Conservation (phyloP, 2,888 invertebrate species). For the Spilarctia lutea region DNA sequence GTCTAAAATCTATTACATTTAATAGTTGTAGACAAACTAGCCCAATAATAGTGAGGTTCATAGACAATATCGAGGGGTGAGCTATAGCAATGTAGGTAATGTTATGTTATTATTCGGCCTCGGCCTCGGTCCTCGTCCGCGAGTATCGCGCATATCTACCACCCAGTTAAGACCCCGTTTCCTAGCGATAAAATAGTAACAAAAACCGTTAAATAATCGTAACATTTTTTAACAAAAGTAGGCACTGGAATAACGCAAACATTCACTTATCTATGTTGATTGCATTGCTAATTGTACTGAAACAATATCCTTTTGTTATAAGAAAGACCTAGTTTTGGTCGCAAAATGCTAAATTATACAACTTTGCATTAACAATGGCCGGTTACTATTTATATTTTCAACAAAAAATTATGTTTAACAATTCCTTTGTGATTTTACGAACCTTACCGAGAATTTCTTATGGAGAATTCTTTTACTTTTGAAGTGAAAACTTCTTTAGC, state of each 20-base stretch:
- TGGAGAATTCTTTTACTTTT: background rate
- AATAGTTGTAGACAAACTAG: too few species aligned
- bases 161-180: constrained; percentile 19
- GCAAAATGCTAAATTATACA: constrained; percentile 78
- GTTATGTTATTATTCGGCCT: constrained; percentile 10
- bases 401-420: constrained; percentile 50
- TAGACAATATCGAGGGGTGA: background rate
- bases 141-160: constrained; percentile 19
- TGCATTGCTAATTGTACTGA: constrained; percentile 79
- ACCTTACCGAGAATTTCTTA: constrained; percentile 36
- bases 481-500: too few species aligned
- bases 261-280: constrained; percentile 81
- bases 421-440: constrained; percentile 39
- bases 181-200: constrained; percentile 36
- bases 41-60: background rate
- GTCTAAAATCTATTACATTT: too few species aligned
- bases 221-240: constrained; percentile 54
- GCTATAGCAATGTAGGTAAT: constrained; percentile 1
- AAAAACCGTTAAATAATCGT: constrained; percentile 49
- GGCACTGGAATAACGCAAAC: constrained; percentile 61
- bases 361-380: constrained; percentile 70
- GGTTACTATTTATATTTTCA: constrained; percentile 63
- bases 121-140: background rate
- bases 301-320: constrained; percentile 84
- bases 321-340: constrained; percentile 81